Evolutionary conservation across 2,113 vertebrate genomes (phyloP).

Genomic region (Phaethon lepturus): DNA sequence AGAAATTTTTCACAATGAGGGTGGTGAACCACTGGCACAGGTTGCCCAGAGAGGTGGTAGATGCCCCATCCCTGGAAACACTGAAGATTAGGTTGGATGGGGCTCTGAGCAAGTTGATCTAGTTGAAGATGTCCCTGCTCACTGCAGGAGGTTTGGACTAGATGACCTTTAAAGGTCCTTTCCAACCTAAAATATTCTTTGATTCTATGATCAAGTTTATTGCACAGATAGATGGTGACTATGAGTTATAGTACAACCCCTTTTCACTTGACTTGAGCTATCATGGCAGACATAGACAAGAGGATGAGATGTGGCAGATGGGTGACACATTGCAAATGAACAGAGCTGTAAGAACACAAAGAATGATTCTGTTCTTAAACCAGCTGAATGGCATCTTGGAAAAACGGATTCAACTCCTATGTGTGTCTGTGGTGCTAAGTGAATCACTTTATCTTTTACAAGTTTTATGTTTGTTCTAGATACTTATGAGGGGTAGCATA

Average conservation of each 20-base stretch:
- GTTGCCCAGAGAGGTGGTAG: too few relatives aligned
- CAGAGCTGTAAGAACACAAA: background rate
- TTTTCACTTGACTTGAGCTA: background rate
- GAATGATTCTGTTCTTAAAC: background rate
- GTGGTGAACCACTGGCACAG: too few relatives aligned
- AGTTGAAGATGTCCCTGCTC: too few relatives aligned
- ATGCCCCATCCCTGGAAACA: too few relatives aligned
- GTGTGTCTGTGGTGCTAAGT: background rate
- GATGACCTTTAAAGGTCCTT: too few relatives aligned
- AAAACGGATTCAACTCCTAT: background rate
- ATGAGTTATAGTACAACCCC: background rate
- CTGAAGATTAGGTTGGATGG: too few relatives aligned
- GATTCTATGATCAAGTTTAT: background rate
- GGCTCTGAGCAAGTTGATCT: too few relatives aligned
- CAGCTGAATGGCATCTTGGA: background rate
- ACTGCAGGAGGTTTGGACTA: too few relatives aligned
- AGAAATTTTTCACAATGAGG: too few relatives aligned
- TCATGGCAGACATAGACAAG: background rate
- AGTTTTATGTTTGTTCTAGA: background rate
- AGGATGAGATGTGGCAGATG: background rate
- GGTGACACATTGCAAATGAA: background rate
- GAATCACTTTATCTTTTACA: background rate
- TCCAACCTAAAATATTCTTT: too few relatives aligned
- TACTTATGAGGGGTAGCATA: background rate
- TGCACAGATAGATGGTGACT: background rate